These are phyloP conservation scores for Graptemys geographica DNA, from an alignment of 2,797 vertebrate genomes.

Conservation along the genomic window DNA sequence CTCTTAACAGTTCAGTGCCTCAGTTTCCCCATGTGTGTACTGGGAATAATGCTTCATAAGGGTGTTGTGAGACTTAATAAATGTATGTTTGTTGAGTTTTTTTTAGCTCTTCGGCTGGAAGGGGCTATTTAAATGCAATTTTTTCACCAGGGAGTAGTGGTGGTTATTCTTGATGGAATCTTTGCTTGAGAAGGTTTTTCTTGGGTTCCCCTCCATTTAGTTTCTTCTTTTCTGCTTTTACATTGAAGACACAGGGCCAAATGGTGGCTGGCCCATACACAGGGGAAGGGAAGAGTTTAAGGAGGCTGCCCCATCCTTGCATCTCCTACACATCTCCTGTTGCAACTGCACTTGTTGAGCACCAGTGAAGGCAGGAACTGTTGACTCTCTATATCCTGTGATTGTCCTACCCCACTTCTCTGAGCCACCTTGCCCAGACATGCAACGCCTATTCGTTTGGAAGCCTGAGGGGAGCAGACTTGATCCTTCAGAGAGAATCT, in stretches of 20 bases:
- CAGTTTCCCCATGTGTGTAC: neutral
- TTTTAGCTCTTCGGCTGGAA: neutral
- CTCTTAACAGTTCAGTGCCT: neutral
- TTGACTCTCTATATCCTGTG: neutral
- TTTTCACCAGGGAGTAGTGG: neutral
- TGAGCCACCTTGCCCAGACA: neutral
- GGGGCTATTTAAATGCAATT: neutral
- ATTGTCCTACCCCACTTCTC: neutral
- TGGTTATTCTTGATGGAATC: accelerated
- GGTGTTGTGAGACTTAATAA: neutral
- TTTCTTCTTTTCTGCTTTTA: neutral
- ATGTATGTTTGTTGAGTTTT: neutral
- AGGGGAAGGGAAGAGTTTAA: neutral
- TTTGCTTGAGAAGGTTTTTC: neutral
- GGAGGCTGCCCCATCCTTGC: neutral
- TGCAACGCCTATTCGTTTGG: neutral
- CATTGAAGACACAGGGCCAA: neutral
- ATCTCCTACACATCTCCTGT: neutral
- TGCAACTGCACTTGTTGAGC: neutral
- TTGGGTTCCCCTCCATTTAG: neutral
- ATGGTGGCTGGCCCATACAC: neutral
- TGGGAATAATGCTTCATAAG: neutral
- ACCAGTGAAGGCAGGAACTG: neutral
- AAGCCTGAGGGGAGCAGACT: neutral
- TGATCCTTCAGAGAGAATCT: neutral